Evolutionary conservation across 2,797 vertebrate species (phyloP), one percentile per base, ranked within the genome.

Genomic region (Xenopus petersii): DNA sequence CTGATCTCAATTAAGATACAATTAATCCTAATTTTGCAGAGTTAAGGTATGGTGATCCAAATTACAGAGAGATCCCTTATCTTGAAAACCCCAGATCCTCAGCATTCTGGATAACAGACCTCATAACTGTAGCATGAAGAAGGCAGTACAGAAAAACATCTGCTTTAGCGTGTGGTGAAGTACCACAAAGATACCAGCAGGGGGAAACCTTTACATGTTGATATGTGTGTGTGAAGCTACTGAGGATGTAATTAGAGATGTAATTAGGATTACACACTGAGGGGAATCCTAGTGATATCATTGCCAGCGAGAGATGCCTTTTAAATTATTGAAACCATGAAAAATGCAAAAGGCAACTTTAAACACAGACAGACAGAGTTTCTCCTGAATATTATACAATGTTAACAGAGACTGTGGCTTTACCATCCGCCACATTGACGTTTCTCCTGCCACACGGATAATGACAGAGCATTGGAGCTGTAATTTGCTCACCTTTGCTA

Each of bases 401-500:
- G 49, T 15, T 17, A 17, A 56, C 4, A 56, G 15, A 56, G 15
- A 12, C 5, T n/a, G 17, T 56, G 54, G 11, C 49, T 56, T 12
- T 56, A 8, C 15, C 54, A 5, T 16, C 3, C 2, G 26, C n/a
- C 54, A 16, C 16, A 56, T 16, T 16, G 54, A 16, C 12, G 4
- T 17, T 56, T 17, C 16, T 16, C 9, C 54, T 56, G 7, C 16
- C 9, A 5, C 7, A 16, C 15, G 4, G 54, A 56, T 12, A 15
- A 51, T 56, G 12, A 56, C 15, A 56, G 7, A 17, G 15, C 58
- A 24, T 9, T 12, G 17, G 58, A 26, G 58, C 10, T 24, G 58
- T 48, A 62, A 55, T 51, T n/a, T 62, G 33, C 91, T 84, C 81
- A 96, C 96, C 95, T 95, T 98, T 51, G 95, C 94, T 30, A 98